phyloP scores from a whole-genome alignment of 2,113 vertebrate genomes.

The Pandion haliaetus region DNA sequence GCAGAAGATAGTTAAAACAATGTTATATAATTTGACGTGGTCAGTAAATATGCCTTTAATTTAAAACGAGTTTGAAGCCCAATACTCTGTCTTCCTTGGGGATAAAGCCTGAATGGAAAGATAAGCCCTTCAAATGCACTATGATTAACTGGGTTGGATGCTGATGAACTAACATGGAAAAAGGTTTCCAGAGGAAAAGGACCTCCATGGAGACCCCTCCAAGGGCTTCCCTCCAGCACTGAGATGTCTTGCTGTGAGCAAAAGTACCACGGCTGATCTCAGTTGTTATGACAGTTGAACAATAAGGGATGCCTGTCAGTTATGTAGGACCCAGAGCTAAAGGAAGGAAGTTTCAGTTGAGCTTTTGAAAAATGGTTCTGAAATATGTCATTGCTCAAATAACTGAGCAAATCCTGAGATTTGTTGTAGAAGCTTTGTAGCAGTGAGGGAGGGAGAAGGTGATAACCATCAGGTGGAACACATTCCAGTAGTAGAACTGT shows the following conservation, averaged over 20 bases:
- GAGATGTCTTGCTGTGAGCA: not conserved
- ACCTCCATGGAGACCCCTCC: not conserved
- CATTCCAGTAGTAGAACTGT: not conserved
- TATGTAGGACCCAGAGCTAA: not conserved
- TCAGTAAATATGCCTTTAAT: slow-evolving; percentile 15
- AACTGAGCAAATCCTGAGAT: not conserved
- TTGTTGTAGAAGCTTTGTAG: not conserved
- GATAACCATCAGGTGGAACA: rapidly evolving
- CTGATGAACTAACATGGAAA: not conserved
- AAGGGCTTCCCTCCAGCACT: not conserved
- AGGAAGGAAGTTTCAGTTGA: slow-evolving; percentile 1
- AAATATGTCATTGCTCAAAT: not conserved
- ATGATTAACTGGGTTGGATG: slow-evolving; percentile 12
- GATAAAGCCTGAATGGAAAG: not conserved
- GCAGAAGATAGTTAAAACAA: not conserved
- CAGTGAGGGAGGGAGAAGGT: not conserved
- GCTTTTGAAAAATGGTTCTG: slow-evolving; percentile 4
- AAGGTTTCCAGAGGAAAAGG: slow-evolving; percentile 6
- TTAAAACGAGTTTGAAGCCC: not conserved
- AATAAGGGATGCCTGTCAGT: not conserved
- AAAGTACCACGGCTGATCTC: not conserved
- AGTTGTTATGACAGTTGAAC: not conserved
- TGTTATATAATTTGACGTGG: slow-evolving; percentile 27
- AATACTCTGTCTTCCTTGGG: not conserved
- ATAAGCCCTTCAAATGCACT: not conserved